Base-by-base conservation (phyloP, 1,140 invertebrate genomes). In the Subanguina moxae region DNA sequence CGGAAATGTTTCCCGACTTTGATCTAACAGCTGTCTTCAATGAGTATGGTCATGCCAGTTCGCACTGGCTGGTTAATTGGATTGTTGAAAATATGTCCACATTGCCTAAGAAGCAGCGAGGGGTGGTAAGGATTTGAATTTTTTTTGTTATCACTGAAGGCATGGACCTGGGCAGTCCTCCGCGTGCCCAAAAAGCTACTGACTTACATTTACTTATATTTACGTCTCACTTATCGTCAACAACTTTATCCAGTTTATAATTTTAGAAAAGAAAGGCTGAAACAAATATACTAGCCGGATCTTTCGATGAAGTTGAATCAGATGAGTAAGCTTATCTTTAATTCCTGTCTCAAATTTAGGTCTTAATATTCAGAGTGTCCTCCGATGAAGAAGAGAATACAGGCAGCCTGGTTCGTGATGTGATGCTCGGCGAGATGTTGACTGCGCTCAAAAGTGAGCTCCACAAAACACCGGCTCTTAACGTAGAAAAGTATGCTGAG, bases 1-100 rank as follows among this genome's bases (percentile, higher is more conserved):
- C 69, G 28, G 67, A 68, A 15, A 68, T 70, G 66, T 70, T 70
- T 21, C 45, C 66, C 19, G 48, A 70, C 25, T 71, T 71, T 19
- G 68, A 70, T 17, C 19, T 70, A 0, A 48, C 48, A n/a, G 11
- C 57, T 28, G 42, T 45, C 21, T 21, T 71, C 1, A 15, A 27
- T 17, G n/a, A 71, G 7, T 45, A 30, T 61, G 64, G 68, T 13
- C 62, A 70, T 48, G 11, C 68, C 21, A 28, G 25, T 32, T 48
- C 65, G 15, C 67, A 70, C 1, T 42, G 21, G 17, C 23, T 70
- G 17, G 66, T 52, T 27, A 30, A 25, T 9, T 13, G 52, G 32
- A 59, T 70, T n/a, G 43, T 69, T n/a, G 66, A 70, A 15, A 38
- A 48, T 19, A 28, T 68, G 28, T 19, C 43, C n/a, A 65, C 30